phyloP scores from a whole-genome alignment of 1,140 invertebrate species.

The Aphidius gifuensis region DNA sequence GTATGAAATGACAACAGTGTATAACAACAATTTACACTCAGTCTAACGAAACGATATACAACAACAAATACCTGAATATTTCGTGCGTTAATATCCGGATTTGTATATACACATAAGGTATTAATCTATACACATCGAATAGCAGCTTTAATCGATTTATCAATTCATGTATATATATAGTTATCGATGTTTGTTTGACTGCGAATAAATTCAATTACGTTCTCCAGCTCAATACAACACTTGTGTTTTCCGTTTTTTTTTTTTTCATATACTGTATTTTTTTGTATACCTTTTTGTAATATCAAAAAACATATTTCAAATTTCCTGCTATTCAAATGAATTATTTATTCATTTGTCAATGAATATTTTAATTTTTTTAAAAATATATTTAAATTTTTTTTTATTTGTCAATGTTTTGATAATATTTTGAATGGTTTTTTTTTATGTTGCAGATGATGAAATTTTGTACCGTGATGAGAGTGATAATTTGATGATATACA shows the following conservation, averaged over 20 bases:
- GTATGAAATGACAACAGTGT: too few relatives aligned
- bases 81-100: constrained; percentile 36
- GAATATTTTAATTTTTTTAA: too few relatives aligned
- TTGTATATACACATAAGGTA: constrained; percentile 29
- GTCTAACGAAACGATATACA: not conserved
- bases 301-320: not conserved
- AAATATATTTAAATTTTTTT: not conserved
- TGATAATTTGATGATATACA: constrained; percentile 46
- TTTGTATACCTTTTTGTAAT: constrained; percentile 6
- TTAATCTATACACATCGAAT: constrained; percentile 25
- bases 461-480: constrained; percentile 46
- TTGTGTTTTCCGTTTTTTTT: not conserved
- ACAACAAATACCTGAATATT: constrained; percentile 22
- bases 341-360: not conserved
- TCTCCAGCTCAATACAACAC: not conserved
- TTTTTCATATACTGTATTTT: too few relatives aligned
- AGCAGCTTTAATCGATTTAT: constrained; percentile 24
- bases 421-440: constrained; percentile 24
- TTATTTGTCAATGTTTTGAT: not conserved
- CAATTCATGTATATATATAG: constrained; percentile 13
- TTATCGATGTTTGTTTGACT: constrained; percentile 22
- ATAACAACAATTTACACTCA: constrained; percentile 1
- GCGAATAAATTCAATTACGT: constrained; percentile 17
- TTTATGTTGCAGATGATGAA: constrained; percentile 46
- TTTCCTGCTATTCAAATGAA: not conserved